Base-by-base conservation (phyloP, 2,113 vertebrate genomes). In the Campylomormyrus numenius region DNA sequence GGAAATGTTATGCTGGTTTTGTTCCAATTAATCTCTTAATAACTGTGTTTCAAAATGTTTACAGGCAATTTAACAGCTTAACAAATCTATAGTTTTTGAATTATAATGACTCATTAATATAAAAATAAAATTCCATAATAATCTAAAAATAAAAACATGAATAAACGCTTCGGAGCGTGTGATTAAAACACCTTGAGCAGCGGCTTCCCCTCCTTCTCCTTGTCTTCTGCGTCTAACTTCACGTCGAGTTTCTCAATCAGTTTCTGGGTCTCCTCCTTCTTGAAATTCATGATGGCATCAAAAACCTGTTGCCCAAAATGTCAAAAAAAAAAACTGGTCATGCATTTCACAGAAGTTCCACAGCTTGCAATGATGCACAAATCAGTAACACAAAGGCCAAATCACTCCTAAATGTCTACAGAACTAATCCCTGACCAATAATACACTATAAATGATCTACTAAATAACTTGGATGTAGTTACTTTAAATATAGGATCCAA, bases 211-310 rank as follows among this genome's bases (percentile, higher is more conserved):
- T 94, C 94, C 88, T 94, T 94, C 8, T 95, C 94, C 90, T 31
- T 52, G 88, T 94, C 93, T 13, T 96, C 93, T 0, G 27, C 50
- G 35, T 94, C 95, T 39, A 95, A 91, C 86, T 95, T 95, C 89
- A 93, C 94, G 46, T 93, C 93, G 89, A 93, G 90, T 88, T 96
- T 95, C 66, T 95, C 93, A 58, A 95, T 93, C 90, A 94, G 66
- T 90, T 94, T 95, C 90, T 94, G 90, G 0, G 93, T 91, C 42
- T 95, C 93, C 58, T 96, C 94, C 85, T 95, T 95, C 62, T 94
- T 95, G 87, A 96, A 94, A 90, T 94, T 94, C 94, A 94, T 96
- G 92, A 95, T 93, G 88, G 94, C 94, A 90, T 96, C 94, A 90
- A 96, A 95, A 85, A 95, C 91, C 94, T 96, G 27, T 58, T 77